Percentiles rank a stretch among this genome's conserved stretches.
Evolutionary conservation across 2,113 vertebrate genomes (phyloP).

Genomic region (Zeus faber): DNA sequence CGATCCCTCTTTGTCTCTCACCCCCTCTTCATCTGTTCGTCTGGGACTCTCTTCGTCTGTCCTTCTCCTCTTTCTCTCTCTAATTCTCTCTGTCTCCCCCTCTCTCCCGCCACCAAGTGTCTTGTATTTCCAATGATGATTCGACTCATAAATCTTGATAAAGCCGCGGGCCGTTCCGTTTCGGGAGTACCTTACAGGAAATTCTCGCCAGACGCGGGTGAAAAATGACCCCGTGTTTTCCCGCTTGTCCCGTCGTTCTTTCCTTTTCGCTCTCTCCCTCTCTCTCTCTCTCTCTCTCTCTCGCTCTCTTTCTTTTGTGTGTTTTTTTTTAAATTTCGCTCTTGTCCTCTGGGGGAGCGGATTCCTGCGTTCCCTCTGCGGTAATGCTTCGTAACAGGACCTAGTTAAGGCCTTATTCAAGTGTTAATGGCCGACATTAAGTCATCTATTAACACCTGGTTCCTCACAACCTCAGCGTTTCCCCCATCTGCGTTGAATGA

Average conservation of each 20-base stretch:
- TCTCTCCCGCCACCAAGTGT: slow-evolving; percentile 56
- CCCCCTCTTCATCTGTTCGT: neutral
- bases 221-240: slow-evolving; percentile 48
- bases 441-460: too few species aligned
- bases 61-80: slow-evolving; percentile 17
- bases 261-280: slow-evolving; percentile 30
- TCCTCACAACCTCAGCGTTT: too few species aligned
- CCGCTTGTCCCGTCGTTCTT: slow-evolving; percentile 41
- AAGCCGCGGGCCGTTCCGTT: slow-evolving; percentile 67
- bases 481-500: too few species aligned
- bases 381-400: too few species aligned
- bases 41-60: slow-evolving; percentile 5
- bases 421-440: too few species aligned
- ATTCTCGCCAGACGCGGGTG: slow-evolving; percentile 48
- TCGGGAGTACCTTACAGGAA: slow-evolving; percentile 58
- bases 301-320: too few species aligned
- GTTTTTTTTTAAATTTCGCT: too few species aligned
- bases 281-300: neutral
- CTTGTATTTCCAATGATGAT: slow-evolving; percentile 72
- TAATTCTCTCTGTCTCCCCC: neutral
- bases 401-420: too few species aligned
- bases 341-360: too few species aligned
- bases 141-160: slow-evolving; percentile 73
- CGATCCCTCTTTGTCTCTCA: neutral
- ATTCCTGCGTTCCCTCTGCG: too few species aligned